Evolutionary conservation across 2,113 vertebrate genomes (phyloP).

Genomic region (Ursus arctos): DNA sequence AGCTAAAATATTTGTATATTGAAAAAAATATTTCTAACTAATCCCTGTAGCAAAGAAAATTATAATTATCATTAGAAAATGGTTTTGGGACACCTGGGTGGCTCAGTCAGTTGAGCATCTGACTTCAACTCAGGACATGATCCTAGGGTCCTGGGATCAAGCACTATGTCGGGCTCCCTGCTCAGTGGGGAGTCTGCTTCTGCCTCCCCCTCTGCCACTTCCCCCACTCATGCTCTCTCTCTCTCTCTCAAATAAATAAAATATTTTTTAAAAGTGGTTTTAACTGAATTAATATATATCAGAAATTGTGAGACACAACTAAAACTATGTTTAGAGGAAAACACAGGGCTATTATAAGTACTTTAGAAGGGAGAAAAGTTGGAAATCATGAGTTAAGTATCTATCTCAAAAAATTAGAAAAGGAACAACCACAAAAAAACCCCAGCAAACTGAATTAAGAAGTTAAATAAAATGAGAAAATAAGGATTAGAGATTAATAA

Average conservation of each 20-base stretch:
- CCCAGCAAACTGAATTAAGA: not conserved
- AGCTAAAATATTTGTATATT: not conserved
- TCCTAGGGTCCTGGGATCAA: not conserved
- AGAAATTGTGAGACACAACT: not conserved
- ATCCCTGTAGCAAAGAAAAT: not conserved
- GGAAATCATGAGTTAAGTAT: not conserved
- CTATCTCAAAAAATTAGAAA: not conserved
- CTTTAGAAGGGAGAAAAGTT: not conserved
- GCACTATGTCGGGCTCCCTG: not conserved
- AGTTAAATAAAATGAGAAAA: not conserved
- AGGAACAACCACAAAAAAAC: not conserved
- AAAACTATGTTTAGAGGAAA: not conserved
- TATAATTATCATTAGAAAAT: not conserved
- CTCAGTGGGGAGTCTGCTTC: not conserved
- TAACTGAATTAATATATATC: not conserved
- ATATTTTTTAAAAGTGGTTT: not conserved
- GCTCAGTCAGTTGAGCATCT: not conserved
- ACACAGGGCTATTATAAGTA: not conserved
- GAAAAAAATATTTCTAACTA: not conserved
- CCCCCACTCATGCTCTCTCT: not conserved
- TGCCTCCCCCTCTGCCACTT: rapidly evolving
- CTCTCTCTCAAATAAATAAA: not conserved
- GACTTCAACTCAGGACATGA: not conserved
- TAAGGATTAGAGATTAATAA: not conserved
- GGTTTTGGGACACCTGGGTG: not conserved